Evolutionary conservation across 2,888 invertebrate species (phyloP), one percentile per base, ranked within the genome.

Genomic region (Netelia melanura): DNA sequence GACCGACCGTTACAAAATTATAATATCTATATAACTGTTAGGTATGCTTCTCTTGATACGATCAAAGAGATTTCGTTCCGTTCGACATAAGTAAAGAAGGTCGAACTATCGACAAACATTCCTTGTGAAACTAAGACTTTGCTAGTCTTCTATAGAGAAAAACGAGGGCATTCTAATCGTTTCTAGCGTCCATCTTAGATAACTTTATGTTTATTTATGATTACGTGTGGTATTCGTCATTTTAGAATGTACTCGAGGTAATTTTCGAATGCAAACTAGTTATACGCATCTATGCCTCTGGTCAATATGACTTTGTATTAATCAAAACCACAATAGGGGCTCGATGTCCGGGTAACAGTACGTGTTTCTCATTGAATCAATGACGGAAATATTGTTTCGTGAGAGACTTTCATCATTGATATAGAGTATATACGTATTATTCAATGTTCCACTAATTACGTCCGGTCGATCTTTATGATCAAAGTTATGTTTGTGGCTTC

Each of bases 391-490:
- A 38, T 38, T 38, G 6, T 38, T 38, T 38, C 0, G 38, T 43
- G 21, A 14, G 52, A 67, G 23, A 64, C 56, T 65, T 14, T 14
- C 6, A 43, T 9, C 14, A n/a, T 62, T 52, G 23, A 30, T 9
- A 14, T 62, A 62, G 30, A 21, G 30, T 10, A 25, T 64, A 48
- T 48, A 48, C 9, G 14, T 48, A 48, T 23, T 48, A 23, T 14
- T 56, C 44, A 54, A 25, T 52, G 48, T 62, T 14, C 23, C 38
- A 5, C 58, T 74, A 71, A 74, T 83, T 78, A 67, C 11, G 38
- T 58, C 61, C 72, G 68, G 25, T 17, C 48, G 81, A 74, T 74
- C 71, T 81, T 74, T 54, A 70, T 58, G 78, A 84, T 81, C 68
- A 52, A 65, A 84, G 11, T 58, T 67, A 21, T 54, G 67, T 68